phyloP scores from a whole-genome alignment of 2,113 vertebrate species.

The Myrmophylax atrothorax region DNA sequence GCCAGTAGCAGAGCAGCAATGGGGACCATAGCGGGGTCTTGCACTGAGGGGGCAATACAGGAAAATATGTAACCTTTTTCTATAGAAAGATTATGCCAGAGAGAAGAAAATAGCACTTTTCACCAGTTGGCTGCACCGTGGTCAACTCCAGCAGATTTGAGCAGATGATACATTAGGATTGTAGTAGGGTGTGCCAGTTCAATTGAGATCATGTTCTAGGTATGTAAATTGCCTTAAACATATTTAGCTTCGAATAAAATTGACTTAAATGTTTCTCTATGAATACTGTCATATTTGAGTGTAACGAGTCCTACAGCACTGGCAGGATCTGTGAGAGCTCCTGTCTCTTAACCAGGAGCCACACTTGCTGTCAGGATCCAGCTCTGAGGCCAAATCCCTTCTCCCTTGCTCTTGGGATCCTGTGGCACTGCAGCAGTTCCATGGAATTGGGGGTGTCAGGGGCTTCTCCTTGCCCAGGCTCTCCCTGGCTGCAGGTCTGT shows the following conservation, averaged over 20 bases:
- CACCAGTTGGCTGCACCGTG: neutral
- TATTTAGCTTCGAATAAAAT: constrained; percentile 77
- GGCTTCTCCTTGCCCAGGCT: neutral
- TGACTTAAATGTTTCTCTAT: constrained; percentile 67
- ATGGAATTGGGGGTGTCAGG: rapidly evolving
- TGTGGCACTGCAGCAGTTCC: neutral
- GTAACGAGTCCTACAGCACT: neutral
- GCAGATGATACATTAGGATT: constrained; percentile 47
- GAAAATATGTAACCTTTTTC: neutral
- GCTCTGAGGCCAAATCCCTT: neutral
- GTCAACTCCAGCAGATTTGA: constrained; percentile 1
- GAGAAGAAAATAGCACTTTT: constrained; percentile 56
- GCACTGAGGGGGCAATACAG: constrained; percentile 36
- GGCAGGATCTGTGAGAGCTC: neutral
- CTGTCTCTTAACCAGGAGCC: neutral
- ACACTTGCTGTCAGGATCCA: neutral
- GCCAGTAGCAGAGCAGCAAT: neutral
- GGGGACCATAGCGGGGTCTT: constrained; percentile 23
- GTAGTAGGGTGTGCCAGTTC: constrained; percentile 69
- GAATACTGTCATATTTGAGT: constrained; percentile 70
- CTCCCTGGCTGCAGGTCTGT: neutral
- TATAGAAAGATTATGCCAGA: neutral
- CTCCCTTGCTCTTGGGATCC: neutral
- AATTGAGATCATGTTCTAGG: constrained; percentile 70
- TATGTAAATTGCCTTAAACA: constrained; percentile 77